Base-by-base conservation (phyloP, 2,797 vertebrate species). In the Acanthis flammea region DNA sequence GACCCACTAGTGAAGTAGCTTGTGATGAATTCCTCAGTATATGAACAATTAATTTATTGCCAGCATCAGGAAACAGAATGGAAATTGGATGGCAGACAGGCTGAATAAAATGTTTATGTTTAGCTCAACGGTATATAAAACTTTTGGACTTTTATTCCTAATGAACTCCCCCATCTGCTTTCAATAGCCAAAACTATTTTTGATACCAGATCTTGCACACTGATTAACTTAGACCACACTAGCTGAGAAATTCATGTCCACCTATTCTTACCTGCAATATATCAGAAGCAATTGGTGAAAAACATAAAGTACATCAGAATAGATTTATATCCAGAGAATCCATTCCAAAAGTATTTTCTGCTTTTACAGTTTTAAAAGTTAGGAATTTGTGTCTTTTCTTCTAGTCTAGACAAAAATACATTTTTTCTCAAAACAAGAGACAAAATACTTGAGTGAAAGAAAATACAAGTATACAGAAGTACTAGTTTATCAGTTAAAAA, bases 21-120 rank as follows among this genome's bases (percentile, higher is more conserved):
- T 86, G 60, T 67, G 61, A 62, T 39, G 14, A 94, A 86, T 80
- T 91, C 37, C 75, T 91, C 63, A 65, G 18, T 84, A 95, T 88
- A 91, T 71, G 50, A 96, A 88, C 51, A 94, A 94, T 88, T 95
- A 94, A 93, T 94, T 87, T 92, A 87, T 77, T 93, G 62, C 90
- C 41, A 86, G 39, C 37, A 30, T 71, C 53, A 77, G 74, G 84
- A 92, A 90, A 63, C 21, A 79, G 37, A 93, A 48, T 65, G 81
- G 74, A 73, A 58, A 35, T 63, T 86, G 50, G 54, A 86, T 81
- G 61, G 54, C 54, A 71, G 65, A 77, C 42, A 63, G 12, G 48
- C 39, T 84, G 41, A 89, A 94, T 89, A 82, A 92, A 96, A 83
- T n/a, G 14, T 66, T 25, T 72, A 24, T 86, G 58, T 73, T 86